phyloP scores from a whole-genome alignment of 2,797 vertebrate species.

The Acipenser ruthenus region DNA sequence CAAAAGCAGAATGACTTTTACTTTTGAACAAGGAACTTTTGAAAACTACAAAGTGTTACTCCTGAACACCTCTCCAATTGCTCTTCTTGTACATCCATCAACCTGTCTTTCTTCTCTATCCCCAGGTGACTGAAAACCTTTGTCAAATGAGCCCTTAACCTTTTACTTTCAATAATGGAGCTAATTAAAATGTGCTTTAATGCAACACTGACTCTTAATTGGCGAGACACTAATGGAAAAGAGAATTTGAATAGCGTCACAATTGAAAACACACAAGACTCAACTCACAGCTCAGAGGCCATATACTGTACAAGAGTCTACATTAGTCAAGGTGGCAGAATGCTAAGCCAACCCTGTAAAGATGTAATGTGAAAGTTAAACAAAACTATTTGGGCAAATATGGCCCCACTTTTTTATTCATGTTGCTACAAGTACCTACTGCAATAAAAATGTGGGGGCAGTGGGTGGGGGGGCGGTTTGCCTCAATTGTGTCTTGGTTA shows the following conservation, averaged over 20 bases:
- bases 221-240: neutral
- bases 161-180: slow-evolving; percentile 4
- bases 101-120: neutral
- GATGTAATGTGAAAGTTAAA: too few relatives aligned
- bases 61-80: neutral
- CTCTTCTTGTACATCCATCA: neutral
- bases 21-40: neutral
- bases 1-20: neutral
- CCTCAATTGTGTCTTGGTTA: too few relatives aligned
- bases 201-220: slow-evolving; percentile 8
- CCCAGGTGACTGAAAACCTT: neutral
- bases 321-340: too few relatives aligned
- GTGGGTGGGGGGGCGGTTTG: too few relatives aligned
- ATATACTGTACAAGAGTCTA: neutral
- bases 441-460: too few relatives aligned
- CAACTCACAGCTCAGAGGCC: slow-evolving; percentile 2
- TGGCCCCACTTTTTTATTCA: too few relatives aligned
- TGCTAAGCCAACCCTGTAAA: too few relatives aligned
- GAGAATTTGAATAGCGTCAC: neutral
- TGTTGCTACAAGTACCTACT: too few relatives aligned
- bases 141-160: neutral
- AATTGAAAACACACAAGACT: neutral
- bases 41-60: neutral
- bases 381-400: too few relatives aligned
- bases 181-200: slow-evolving; percentile 13